A percentile compares a stretch with the other conserved stretches of the same genome.
These are phyloP conservation scores for Platerodrilus igneus DNA, from an alignment of 2,888 invertebrate genomes.

Conservation along the genomic window DNA sequence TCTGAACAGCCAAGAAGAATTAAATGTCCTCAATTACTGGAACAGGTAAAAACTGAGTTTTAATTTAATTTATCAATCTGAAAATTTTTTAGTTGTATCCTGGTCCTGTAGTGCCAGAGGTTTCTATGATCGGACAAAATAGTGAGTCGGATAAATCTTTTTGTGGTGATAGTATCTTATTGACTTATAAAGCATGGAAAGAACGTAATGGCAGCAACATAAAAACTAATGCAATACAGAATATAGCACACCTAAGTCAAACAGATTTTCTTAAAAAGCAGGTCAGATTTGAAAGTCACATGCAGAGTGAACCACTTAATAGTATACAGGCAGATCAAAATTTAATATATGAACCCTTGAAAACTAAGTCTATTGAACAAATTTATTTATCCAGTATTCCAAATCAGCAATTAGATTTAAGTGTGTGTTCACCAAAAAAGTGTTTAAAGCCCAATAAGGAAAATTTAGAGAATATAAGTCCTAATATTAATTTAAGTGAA, in stretches of 20 bases:
- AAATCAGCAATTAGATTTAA: conserved; percentile 43
- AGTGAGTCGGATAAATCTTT: conserved; percentile 5
- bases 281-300: conserved; percentile 42
- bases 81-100: conserved; percentile 18
- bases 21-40: conserved; percentile 35
- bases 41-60: conserved; percentile 26
- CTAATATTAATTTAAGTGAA: conserved; percentile 5
- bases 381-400: conserved; percentile 46
- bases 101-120: conserved; percentile 41
- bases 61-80: conserved; percentile 1
- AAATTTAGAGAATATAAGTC: conserved; percentile 14
- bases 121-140: conserved; percentile 37
- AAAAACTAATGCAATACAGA: neutral
- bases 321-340: conserved; percentile 1
- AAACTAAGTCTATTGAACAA: conserved; percentile 39
- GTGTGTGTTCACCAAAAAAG: conserved; percentile 37
- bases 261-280: conserved; percentile 37
- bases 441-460: neutral
- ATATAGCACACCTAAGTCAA: conserved; percentile 18
- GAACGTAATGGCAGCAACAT: too few species aligned
- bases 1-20: conserved; percentile 41
- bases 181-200: conserved; percentile 34
- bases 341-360: neutral
- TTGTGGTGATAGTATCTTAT: conserved; percentile 9
- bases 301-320: conserved; percentile 4